Conservation (phyloP, 64 coral and sea anemone species). For the Montipora capricornis region DNA sequence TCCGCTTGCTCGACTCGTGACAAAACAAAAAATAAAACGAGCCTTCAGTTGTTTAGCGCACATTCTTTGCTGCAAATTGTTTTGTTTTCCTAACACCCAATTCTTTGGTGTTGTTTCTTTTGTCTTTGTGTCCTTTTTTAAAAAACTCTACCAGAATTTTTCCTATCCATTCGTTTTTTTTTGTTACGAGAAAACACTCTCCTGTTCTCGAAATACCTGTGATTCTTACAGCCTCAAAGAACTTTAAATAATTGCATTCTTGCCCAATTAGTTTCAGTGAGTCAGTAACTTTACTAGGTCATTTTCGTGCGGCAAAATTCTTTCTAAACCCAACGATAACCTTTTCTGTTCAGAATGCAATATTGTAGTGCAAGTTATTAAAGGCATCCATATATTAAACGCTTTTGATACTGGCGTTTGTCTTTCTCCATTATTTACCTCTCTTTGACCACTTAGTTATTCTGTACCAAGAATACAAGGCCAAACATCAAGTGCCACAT, state of each 20-base stretch:
- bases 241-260: background rate
- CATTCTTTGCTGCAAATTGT: background rate
- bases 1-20: background rate
- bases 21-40: background rate
- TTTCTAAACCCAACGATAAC: conserved; percentile 25
- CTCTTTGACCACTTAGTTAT: conserved; percentile 62
- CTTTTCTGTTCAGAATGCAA: conserved; percentile 21
- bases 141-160: background rate
- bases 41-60: background rate
- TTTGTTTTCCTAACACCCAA: background rate
- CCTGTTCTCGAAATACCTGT: background rate
- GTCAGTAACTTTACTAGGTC: background rate
- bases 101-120: background rate
- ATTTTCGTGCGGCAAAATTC: conserved; percentile 14
- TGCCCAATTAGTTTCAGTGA: background rate
- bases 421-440: conserved; percentile 23
- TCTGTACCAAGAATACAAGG: conserved; percentile 36
- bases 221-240: background rate
- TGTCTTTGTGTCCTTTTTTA: background rate
- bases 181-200: background rate
- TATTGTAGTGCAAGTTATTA: conserved; percentile 14
- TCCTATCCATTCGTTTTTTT: background rate
- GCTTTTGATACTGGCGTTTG: conserved; percentile 18
- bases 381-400: conserved; percentile 49
- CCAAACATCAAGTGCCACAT: conserved; percentile 29